Conservation (phyloP, 2,888 invertebrate genomes). For the Drosophila atripex region DNA sequence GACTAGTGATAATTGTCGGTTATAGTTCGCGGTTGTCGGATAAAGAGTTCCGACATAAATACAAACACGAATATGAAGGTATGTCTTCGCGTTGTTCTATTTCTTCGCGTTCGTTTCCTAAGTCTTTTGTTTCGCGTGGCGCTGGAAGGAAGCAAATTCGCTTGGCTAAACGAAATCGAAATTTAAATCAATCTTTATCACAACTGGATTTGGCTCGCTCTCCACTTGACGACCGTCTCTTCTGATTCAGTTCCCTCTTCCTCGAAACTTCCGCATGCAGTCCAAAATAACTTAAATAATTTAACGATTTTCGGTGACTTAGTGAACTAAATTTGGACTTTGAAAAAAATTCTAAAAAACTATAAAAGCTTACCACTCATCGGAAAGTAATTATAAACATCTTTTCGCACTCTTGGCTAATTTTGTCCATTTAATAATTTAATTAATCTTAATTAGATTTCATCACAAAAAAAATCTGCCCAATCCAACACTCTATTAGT, state of each 20-base stretch:
- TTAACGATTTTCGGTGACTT: conserved; percentile 13
- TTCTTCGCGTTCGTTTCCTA: conserved; percentile 65
- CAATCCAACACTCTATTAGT: conserved; percentile 27
- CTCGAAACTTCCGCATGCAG: conserved; percentile 63
- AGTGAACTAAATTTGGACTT: conserved; percentile 22
- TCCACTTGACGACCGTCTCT: conserved; percentile 33
- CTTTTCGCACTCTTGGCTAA: neutral
- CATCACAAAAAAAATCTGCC: conserved; percentile 15
- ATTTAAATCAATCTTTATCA: conserved; percentile 52
- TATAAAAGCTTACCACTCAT: neutral
- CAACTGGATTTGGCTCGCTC: conserved; percentile 72
- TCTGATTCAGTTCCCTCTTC: conserved; percentile 51
- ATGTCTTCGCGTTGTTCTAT: conserved; percentile 37
- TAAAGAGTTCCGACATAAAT: neutral
- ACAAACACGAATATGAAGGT: conserved; percentile 16
- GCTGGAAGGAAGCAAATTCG: conserved; percentile 60
- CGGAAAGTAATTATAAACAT: neutral
- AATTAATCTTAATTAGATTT: conserved; percentile 12
- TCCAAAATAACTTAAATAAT: conserved; percentile 42
- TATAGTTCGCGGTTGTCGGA: conserved; percentile 9
- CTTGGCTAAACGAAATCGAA: conserved; percentile 37
- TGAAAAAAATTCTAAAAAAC: neutral
- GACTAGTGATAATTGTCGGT: neutral
- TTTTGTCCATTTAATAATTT: neutral
- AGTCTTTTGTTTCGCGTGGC: conserved; percentile 71